Percentiles rank a stretch among this genome's conserved stretches.
Evolutionary conservation across 2,113 vertebrate species (phyloP).

Genomic region (Coryphaenoides rupestris): DNA sequence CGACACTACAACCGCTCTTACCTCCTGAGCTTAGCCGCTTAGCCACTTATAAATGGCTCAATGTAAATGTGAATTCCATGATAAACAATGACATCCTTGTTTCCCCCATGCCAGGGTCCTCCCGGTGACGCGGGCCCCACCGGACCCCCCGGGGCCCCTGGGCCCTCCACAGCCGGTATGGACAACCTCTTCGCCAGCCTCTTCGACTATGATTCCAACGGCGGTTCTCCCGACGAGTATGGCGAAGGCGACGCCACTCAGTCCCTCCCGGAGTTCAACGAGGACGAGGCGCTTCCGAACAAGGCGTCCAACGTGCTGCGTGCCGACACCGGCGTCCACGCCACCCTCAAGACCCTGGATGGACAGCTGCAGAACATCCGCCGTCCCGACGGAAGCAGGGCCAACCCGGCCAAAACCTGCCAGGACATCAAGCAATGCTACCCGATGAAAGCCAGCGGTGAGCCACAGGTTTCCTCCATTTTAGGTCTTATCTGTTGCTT

Average conservation of each 20-base stretch:
- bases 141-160: constrained; percentile 87
- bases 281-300: constrained; percentile 86
- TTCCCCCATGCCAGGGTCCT: constrained; percentile 72
- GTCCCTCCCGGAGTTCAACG: constrained; percentile 83
- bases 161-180: constrained; percentile 81
- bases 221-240: constrained; percentile 7
- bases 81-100: too few relatives aligned
- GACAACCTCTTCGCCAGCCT: constrained; percentile 81
- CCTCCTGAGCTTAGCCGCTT: too few relatives aligned
- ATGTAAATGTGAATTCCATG: too few relatives aligned
- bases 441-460: constrained; percentile 86
- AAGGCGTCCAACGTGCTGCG: constrained; percentile 57
- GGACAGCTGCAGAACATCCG: constrained; percentile 89
- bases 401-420: constrained; percentile 89
- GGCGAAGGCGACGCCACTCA: constrained; percentile 49
- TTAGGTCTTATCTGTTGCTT: too few relatives aligned
- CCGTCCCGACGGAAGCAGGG: constrained; percentile 87
- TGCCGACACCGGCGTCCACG: constrained; percentile 81
- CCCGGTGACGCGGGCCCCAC: constrained; percentile 86
- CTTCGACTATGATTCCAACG: constrained; percentile 73
- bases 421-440: constrained; percentile 91
- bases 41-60: too few relatives aligned
- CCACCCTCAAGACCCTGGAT: constrained; percentile 87
- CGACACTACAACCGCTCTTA: too few relatives aligned
- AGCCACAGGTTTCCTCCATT: constrained; percentile 21